phyloP scores from a whole-genome alignment of 2,113 vertebrate genomes.

The Poecilia latipinna region DNA sequence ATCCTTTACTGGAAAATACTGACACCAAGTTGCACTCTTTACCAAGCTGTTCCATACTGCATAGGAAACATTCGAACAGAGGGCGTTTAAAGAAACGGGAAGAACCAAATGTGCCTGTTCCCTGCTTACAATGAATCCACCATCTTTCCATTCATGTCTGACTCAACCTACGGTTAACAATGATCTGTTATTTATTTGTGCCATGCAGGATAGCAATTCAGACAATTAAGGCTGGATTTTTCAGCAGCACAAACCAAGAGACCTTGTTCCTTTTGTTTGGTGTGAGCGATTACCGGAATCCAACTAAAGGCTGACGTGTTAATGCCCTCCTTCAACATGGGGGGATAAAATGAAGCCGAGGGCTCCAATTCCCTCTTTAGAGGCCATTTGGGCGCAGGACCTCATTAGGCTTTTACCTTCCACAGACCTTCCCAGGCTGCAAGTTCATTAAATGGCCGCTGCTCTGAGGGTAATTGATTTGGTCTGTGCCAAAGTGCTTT shows the following conservation, averaged over 20 bases:
- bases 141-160: conserved; percentile 19
- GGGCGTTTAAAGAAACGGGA: conserved; percentile 9
- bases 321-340: conserved; percentile 34
- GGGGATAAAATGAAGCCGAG: conserved; percentile 30
- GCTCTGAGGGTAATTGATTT: conserved; percentile 59
- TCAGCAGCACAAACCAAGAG: conserved; percentile 2
- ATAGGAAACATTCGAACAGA: not conserved
- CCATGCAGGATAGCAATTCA: conserved; percentile 19
- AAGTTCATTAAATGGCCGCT: conserved; percentile 66
- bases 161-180: conserved; percentile 1
- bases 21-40: not conserved
- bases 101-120: conserved; percentile 13
- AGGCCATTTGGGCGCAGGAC: conserved; percentile 58
- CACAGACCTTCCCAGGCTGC: conserved; percentile 65
- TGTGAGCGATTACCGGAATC: not conserved
- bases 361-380: conserved; percentile 43
- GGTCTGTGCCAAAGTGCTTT: conserved; percentile 49
- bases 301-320: conserved; percentile 27
- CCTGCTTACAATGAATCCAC: conserved; percentile 45
- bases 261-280: not conserved
- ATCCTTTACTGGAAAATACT: not conserved
- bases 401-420: conserved; percentile 72
- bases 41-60: not conserved
- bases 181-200: conserved; percentile 16
- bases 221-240: conserved; percentile 10